A percentile compares a stretch with the other conserved stretches of the same genome.
Conservation (phyloP, 2,113 vertebrate species). For the Pampusana beccarii region DNA sequence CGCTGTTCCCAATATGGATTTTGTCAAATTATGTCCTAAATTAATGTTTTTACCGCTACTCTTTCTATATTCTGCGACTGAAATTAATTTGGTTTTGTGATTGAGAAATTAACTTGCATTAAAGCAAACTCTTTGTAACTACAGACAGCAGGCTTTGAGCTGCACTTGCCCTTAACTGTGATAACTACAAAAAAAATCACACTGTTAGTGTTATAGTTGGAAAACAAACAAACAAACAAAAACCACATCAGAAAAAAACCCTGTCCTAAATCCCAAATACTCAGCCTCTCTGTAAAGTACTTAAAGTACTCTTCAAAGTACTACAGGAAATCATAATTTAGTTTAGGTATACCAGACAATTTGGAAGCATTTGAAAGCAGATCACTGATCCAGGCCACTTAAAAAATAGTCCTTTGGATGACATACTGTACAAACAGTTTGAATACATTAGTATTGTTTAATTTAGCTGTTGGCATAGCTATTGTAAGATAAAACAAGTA, state of each 20-base stretch:
- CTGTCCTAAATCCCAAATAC: neutral
- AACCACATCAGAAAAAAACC: too few relatives aligned
- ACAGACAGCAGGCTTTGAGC: neutral
- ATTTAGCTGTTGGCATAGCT: neutral
- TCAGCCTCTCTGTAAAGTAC: neutral
- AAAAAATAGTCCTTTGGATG: neutral
- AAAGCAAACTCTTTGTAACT: neutral
- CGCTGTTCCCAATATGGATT: neutral
- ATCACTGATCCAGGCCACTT: neutral
- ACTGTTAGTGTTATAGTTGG: neutral
- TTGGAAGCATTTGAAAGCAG: neutral
- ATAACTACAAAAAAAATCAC: neutral
- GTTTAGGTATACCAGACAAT: neutral
- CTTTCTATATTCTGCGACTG: neutral
- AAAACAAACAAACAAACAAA: neutral
- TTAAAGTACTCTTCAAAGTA: neutral
- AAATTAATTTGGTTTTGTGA: neutral
- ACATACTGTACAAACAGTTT: neutral
- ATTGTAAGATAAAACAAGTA: neutral
- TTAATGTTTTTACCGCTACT: neutral
- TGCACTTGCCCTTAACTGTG: neutral
- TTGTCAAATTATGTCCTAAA: neutral
- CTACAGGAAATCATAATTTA: neutral
- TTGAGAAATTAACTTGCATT: neutral
- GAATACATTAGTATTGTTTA: neutral